Evolutionary conservation across 2,797 vertebrate genomes (phyloP).

Genomic region (Rousettus madagascariensis): DNA sequence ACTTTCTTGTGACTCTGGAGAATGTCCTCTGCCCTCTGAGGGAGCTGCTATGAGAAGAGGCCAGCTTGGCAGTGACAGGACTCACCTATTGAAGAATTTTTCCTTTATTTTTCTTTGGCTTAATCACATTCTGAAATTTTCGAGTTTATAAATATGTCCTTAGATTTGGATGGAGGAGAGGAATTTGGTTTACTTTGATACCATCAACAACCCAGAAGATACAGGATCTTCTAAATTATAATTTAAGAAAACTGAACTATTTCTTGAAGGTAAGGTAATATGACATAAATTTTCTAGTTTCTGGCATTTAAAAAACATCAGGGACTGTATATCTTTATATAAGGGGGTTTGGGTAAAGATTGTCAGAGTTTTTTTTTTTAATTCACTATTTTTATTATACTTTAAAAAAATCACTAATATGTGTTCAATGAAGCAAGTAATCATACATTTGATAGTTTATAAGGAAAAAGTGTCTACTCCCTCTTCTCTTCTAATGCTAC

Average conservation of each 20-base stretch:
- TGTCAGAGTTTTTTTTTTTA: neutral
- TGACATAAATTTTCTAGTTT: neutral
- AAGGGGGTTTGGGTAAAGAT: neutral
- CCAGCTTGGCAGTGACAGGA: neutral
- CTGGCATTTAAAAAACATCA: neutral
- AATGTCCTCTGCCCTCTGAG: rapidly evolving
- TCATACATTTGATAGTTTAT: neutral
- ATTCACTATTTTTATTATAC: neutral
- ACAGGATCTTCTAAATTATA: neutral
- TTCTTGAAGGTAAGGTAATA: neutral
- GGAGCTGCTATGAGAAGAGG: too few species aligned
- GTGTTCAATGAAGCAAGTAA: neutral
- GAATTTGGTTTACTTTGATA: neutral
- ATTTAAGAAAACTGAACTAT: neutral
- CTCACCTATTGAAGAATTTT: neutral
- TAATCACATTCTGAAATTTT: neutral
- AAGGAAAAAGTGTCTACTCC: neutral
- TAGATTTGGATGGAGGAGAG: neutral
- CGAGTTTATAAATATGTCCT: neutral
- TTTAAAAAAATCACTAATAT: neutral
- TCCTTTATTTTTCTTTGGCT: neutral
- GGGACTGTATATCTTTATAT: neutral
- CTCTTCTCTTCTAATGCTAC: neutral
- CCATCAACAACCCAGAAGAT: neutral
- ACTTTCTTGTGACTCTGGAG: neutral